These are phyloP conservation scores for Xenopus laevis DNA, from an alignment of 2,113 vertebrate species.

Conservation along the genomic window DNA sequence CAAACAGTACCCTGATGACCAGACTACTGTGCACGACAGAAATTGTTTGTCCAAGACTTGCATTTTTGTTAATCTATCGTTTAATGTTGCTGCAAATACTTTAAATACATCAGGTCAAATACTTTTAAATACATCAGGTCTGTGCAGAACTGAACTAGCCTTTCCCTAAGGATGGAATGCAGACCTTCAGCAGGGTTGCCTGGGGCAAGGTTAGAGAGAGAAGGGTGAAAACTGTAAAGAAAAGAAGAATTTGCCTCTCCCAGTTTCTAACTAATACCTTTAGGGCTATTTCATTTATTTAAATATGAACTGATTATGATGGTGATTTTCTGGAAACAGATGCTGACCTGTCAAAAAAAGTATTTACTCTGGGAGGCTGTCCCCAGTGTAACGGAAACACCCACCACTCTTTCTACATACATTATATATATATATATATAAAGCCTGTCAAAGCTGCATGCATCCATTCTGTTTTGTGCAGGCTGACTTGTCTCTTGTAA, in stretches of 20 bases:
- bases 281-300: slow-evolving; percentile 53
- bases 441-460: slow-evolving; percentile 4
- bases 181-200: neutral
- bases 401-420: slow-evolving; percentile 24
- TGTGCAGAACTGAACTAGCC: too few species aligned
- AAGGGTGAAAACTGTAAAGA: neutral
- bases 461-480: slow-evolving; percentile 51
- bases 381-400: slow-evolving; percentile 48
- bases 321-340: slow-evolving; percentile 32
- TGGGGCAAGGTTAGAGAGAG: neutral
- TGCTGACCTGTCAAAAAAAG: slow-evolving; percentile 11
- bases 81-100: too few species aligned
- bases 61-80: too few species aligned
- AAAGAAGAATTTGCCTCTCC: slow-evolving; percentile 1
- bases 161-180: too few species aligned
- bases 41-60: too few species aligned
- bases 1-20: too few species aligned
- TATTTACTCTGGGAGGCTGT: slow-evolving; percentile 44
- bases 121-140: too few species aligned
- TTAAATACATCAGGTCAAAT: too few species aligned
- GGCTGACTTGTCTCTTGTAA: slow-evolving; percentile 32
- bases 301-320: slow-evolving; percentile 53
- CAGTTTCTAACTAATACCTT: slow-evolving; percentile 34
- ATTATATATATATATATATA: slow-evolving; percentile 63
- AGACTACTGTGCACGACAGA: too few species aligned